phyloP scores from a whole-genome alignment of 37 sponge, comb jelly and placozoan species.

The Haliclona indistincta region DNA sequence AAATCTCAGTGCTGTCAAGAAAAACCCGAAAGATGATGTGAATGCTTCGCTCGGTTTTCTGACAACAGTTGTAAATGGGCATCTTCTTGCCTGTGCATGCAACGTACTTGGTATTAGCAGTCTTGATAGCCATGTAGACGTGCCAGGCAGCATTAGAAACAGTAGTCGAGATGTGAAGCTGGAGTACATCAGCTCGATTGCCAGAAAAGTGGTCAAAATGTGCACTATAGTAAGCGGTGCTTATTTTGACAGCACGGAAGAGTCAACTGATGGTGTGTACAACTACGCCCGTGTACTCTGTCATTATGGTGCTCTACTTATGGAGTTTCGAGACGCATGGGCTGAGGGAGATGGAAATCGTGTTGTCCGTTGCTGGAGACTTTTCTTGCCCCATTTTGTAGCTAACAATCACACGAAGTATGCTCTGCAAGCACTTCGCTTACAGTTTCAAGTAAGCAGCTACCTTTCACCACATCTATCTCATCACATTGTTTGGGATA shows the following conservation, averaged over 20 bases:
- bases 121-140: too few species aligned
- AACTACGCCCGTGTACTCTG: constrained; percentile 38
- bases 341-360: constrained; percentile 19
- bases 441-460: neutral
- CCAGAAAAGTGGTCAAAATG: neutral
- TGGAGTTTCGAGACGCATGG: constrained; percentile 16
- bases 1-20: neutral
- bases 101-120: neutral
- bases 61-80: constrained; percentile 21
- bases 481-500: constrained; percentile 2
- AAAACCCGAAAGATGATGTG: too few species aligned
- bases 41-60: constrained; percentile 35
- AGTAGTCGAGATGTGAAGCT: neutral
- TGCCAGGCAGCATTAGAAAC: too few species aligned
- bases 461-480: constrained; percentile 17
- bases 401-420: constrained; percentile 12
- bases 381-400: constrained; percentile 16
- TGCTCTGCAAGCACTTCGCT: constrained; percentile 5
- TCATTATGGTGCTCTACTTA: constrained; percentile 32
- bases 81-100: too few species aligned
- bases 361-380: constrained; percentile 18
- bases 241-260: too few species aligned
- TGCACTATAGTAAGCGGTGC: constrained; percentile 13
- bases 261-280: constrained; percentile 22
- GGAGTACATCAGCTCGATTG: neutral